Percentiles rank a stretch among this genome's conserved stretches.
Evolutionary conservation across 2,888 invertebrate genomes (phyloP).

Genomic region (Tinea semifulvella): DNA sequence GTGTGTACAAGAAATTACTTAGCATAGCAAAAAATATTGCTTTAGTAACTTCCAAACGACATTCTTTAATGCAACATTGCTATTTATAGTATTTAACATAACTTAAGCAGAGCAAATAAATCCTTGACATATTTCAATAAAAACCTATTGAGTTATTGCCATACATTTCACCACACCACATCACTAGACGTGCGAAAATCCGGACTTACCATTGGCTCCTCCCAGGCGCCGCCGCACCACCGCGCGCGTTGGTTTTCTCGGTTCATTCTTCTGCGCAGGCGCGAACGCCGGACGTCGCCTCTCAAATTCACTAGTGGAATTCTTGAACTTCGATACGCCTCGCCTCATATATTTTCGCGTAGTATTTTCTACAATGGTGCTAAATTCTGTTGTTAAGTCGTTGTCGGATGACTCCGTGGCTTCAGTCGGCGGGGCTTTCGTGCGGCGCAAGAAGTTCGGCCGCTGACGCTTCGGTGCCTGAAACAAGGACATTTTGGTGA

Average conservation of each 20-base stretch:
- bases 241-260: conserved; percentile 30
- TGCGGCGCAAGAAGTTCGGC: conserved; percentile 46
- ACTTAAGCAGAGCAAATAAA: no score
- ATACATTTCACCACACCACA: background rate
- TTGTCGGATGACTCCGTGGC: conserved; percentile 32
- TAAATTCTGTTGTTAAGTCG: conserved; percentile 28
- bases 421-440: conserved; percentile 44
- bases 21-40: no score
- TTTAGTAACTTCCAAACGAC: no score
- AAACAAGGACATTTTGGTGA: conserved; percentile 25
- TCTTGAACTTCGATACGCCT: conserved; percentile 33
- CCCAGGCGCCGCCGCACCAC: conserved; percentile 44
- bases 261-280: conserved; percentile 8
- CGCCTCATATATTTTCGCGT: conserved; percentile 33
- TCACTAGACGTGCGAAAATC: conserved; percentile 9
- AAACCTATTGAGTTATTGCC: background rate
- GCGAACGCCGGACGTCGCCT: background rate
- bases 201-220: conserved; percentile 50
- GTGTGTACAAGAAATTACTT: no score
- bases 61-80: no score
- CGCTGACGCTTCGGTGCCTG: conserved; percentile 42
- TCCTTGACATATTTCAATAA: conserved; percentile 3
- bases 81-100: no score
- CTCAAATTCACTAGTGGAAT: conserved; percentile 19
- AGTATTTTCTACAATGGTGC: conserved; percentile 25